Percentiles rank a stretch among this genome's conserved stretches.
phyloP scores from a whole-genome alignment of 2,888 invertebrate species.

The Mimas tiliae region DNA sequence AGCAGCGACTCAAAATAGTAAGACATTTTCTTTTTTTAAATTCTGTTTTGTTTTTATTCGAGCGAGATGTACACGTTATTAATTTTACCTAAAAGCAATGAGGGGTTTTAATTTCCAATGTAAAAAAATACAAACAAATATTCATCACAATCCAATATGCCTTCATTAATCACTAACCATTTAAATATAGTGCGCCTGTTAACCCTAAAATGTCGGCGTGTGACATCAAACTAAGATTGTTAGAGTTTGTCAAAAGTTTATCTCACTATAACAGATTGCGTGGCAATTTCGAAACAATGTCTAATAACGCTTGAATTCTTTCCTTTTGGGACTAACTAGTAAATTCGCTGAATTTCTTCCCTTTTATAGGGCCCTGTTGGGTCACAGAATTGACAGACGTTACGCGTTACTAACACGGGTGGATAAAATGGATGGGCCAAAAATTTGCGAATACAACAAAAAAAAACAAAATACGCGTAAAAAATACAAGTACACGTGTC shows the following conservation, averaged over 20 bases:
- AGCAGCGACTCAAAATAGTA: no score
- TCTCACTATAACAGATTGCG: conserved; percentile 24
- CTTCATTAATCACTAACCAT: neutral
- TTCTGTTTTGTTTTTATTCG: no score
- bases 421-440: no score
- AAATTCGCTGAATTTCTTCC: conserved; percentile 26
- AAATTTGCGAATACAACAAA: no score
- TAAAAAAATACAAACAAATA: no score
- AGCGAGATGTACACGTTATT: no score
- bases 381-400: conserved; percentile 9
- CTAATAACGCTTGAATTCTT: conserved; percentile 26
- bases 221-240: neutral
- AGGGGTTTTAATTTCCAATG: no score
- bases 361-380: conserved; percentile 16
- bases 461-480: no score
- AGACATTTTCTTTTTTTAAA: no score
- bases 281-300: conserved; percentile 28
- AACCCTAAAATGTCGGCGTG: neutral
- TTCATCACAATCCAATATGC: no score
- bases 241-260: conserved; percentile 24
- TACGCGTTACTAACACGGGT: neutral
- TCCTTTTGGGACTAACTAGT: conserved; percentile 25
- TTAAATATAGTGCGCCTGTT: neutral
- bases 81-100: no score
- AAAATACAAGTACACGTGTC: no score